A percentile compares a stretch with the other conserved stretches of the same genome.
Conservation (phyloP, 1,140 invertebrate species). For the Mamestra configurata region DNA sequence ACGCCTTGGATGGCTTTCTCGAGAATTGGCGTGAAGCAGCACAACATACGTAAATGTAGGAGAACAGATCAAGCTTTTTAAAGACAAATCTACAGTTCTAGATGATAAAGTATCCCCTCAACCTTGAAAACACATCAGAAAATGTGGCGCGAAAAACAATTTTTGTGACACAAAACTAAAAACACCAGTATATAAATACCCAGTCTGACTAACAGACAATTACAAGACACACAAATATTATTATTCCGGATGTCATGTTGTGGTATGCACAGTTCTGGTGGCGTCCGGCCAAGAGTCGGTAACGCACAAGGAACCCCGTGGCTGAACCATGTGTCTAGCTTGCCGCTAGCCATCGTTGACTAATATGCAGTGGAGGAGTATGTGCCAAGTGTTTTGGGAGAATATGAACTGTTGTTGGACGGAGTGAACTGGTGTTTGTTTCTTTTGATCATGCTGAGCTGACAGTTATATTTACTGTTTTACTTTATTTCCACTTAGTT, state of each 20-base stretch:
- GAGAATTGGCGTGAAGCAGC: too few relatives aligned
- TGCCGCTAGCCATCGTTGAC: neutral
- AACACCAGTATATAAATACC: constrained; percentile 7
- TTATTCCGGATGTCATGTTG: constrained; percentile 24
- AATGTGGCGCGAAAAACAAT: neutral
- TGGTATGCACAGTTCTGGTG: constrained; percentile 18
- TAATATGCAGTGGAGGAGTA: neutral
- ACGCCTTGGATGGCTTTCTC: too few relatives aligned
- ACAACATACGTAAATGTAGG: too few relatives aligned
- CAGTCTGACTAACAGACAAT: constrained; percentile 31
- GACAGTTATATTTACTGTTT: too few relatives aligned
- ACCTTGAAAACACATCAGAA: neutral
- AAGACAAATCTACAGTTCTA: neutral
- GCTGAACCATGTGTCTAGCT: constrained; percentile 12
- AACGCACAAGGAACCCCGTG: constrained; percentile 11
- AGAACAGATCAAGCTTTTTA: neutral
- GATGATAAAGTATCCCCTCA: neutral
- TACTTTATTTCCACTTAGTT: neutral
- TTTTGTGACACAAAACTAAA: constrained; percentile 9
- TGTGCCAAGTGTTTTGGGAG: constrained; percentile 3
- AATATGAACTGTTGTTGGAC: neutral
- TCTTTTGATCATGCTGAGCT: neutral
- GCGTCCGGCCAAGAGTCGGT: constrained; percentile 10
- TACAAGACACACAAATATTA: constrained; percentile 16
- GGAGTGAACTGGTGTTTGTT: too few relatives aligned